A percentile compares a stretch with the other conserved stretches of the same genome.
Evolutionary conservation across 2,888 invertebrate species (phyloP).

Genomic region (Conchocele bisecta): DNA sequence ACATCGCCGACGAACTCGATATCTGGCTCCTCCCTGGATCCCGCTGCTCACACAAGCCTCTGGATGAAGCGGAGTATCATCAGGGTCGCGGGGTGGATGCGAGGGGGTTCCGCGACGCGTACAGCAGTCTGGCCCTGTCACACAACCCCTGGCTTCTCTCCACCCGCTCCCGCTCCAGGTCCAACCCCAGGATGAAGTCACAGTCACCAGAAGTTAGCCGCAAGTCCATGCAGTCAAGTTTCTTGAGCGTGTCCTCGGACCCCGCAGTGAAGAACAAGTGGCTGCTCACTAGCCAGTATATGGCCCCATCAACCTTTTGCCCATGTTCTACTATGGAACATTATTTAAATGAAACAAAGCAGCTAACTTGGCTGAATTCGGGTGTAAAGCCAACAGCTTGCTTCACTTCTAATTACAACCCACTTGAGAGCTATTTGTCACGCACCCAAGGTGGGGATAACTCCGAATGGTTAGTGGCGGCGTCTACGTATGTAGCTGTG

Average conservation of each 20-base stretch:
- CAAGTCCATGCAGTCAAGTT: constrained; percentile 7
- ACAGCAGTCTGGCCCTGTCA: neutral
- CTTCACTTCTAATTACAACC: constrained; percentile 16
- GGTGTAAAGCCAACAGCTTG: neutral
- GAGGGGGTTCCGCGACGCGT: neutral
- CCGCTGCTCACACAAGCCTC: too few relatives aligned
- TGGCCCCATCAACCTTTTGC: neutral
- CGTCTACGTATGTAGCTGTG: too few relatives aligned
- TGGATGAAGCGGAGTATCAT: too few relatives aligned
- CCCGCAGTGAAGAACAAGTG: constrained; percentile 21
- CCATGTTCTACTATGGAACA: constrained; percentile 44
- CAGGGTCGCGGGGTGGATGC: too few relatives aligned
- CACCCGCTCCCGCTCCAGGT: neutral
- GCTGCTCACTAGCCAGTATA: constrained; percentile 15
- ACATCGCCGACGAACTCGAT: constrained; percentile 47
- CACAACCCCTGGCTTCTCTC: constrained; percentile 48
- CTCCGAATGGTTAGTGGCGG: too few relatives aligned
- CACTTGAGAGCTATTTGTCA: too few relatives aligned
- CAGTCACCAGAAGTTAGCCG: constrained; percentile 38
- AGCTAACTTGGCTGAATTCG: constrained; percentile 34
- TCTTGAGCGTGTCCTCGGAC: constrained; percentile 10
- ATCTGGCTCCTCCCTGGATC: constrained; percentile 42
- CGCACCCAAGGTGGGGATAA: too few relatives aligned
- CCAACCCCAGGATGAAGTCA: constrained; percentile 10
- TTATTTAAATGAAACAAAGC: constrained; percentile 31